Evolutionary conservation across 64 coral and sea anemone genomes (phyloP).

Genomic region (Astreopora myriophthalma): DNA sequence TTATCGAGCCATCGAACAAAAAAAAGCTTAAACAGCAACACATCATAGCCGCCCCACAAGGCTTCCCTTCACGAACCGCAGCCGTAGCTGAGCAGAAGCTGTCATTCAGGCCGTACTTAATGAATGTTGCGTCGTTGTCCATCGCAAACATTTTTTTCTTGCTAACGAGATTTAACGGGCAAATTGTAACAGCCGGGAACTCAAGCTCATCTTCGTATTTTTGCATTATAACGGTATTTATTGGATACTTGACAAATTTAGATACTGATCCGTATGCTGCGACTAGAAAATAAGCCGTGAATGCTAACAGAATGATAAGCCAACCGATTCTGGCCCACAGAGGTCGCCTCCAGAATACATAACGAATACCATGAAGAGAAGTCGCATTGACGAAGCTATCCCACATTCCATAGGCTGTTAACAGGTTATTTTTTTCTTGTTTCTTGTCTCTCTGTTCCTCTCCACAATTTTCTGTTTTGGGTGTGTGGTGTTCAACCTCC

Average conservation of each 20-base stretch:
- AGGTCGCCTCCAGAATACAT: not conserved
- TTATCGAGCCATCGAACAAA: not conserved
- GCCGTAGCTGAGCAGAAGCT: conserved; percentile 74
- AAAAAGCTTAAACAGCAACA: conserved; percentile 55
- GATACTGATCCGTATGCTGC: not conserved
- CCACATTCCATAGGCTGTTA: not conserved
- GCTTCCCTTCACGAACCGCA: conserved; percentile 29
- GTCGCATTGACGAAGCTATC: conserved; percentile 2
- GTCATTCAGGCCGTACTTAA: conserved; percentile 49
- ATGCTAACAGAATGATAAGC: not conserved
- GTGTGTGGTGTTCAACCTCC: not conserved
- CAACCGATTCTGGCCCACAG: conserved; percentile 6
- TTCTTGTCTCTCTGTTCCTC: not conserved
- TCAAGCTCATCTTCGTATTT: not conserved
- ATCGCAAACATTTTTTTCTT: conserved; percentile 63
- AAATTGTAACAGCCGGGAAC: conserved; percentile 51
- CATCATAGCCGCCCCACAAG: conserved; percentile 77
- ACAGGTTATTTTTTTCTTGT: not conserved
- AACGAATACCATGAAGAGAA: conserved; percentile 50
- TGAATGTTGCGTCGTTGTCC: conserved; percentile 25
- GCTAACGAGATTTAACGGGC: not conserved
- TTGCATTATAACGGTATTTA: conserved; percentile 20
- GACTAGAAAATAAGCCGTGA: not conserved
- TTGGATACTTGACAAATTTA: not conserved
- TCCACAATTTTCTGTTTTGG: not conserved